Conservation (phyloP, 2,797 vertebrate species). For the Labeo calbasu region DNA sequence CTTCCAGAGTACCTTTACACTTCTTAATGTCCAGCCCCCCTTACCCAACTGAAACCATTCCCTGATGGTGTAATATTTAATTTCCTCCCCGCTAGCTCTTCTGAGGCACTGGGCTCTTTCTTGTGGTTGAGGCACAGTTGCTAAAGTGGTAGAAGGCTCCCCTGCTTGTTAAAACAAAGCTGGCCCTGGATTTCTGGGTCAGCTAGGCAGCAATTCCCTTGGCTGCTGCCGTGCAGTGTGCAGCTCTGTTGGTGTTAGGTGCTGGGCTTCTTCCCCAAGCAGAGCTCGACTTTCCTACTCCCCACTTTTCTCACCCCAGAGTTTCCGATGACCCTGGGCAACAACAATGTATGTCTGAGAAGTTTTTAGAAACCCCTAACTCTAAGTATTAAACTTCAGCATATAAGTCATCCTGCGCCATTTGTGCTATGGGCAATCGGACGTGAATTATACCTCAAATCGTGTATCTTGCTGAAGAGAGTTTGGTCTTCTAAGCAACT, state of each 20-base stretch:
- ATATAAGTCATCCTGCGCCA: not conserved
- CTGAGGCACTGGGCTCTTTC: constrained; percentile 74
- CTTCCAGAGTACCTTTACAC: constrained; percentile 58
- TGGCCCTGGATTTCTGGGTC: constrained; percentile 83
- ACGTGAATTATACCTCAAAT: not conserved
- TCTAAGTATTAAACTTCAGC: not conserved
- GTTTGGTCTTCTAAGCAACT: not conserved
- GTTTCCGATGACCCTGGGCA: constrained; percentile 7
- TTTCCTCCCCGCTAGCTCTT: constrained; percentile 78
- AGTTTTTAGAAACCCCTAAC: not conserved
- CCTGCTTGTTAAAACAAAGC: constrained; percentile 84
- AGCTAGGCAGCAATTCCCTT: constrained; percentile 78
- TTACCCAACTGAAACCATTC: constrained; percentile 67
- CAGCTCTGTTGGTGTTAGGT: constrained; percentile 63
- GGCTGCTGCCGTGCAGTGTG: constrained; percentile 68
- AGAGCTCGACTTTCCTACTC: constrained; percentile 48
- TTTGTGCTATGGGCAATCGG: not conserved
- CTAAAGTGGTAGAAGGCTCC: constrained; percentile 78
- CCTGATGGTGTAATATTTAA: constrained; percentile 80
- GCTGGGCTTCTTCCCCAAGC: constrained; percentile 50
- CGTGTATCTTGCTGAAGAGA: not conserved
- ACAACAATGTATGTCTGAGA: not conserved
- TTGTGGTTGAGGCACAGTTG: constrained; percentile 76
- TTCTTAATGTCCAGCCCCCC: constrained; percentile 55
- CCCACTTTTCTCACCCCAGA: constrained; percentile 11